Evolutionary conservation across 2,888 invertebrate species (phyloP).

Genomic region (Tetragonula carbonaria): DNA sequence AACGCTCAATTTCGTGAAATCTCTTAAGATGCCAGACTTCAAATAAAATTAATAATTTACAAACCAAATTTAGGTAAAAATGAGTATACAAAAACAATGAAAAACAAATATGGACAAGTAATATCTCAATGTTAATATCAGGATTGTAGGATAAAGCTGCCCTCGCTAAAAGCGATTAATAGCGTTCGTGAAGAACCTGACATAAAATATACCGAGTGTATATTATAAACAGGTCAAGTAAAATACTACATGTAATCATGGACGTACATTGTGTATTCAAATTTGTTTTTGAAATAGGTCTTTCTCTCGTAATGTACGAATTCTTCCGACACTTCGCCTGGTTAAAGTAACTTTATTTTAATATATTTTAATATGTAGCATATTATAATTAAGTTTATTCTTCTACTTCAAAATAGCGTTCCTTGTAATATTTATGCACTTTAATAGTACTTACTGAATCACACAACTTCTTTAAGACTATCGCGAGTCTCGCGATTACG

Average conservation of each 20-base stretch:
- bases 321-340: conserved; percentile 24
- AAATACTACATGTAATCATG: conserved; percentile 59
- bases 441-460: conserved; percentile 67
- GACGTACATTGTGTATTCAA: conserved; percentile 57
- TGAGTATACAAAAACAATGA: conserved; percentile 45
- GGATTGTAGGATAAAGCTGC: conserved; percentile 37
- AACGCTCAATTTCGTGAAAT: conserved; percentile 11
- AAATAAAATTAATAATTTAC: conserved; percentile 40
- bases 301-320: conserved; percentile 34
- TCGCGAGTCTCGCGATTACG: conserved; percentile 82
- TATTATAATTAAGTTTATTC: conserved; percentile 4
- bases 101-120: conserved; percentile 39
- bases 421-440: not conserved
- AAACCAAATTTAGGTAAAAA: conserved; percentile 34
- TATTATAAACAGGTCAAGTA: conserved; percentile 52
- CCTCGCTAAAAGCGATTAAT: conserved; percentile 43
- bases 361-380: not conserved
- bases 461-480: conserved; percentile 81
- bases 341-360: conserved; percentile 29
- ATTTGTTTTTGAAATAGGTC: conserved; percentile 43
- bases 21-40: not conserved
- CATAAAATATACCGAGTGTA: conserved; percentile 38
- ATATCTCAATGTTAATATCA: conserved; percentile 50
- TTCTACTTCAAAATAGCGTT: conserved; percentile 3
- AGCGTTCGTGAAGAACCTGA: conserved; percentile 37